phyloP scores from a whole-genome alignment of 2,888 invertebrate species.

The Lydus trimaculatus region DNA sequence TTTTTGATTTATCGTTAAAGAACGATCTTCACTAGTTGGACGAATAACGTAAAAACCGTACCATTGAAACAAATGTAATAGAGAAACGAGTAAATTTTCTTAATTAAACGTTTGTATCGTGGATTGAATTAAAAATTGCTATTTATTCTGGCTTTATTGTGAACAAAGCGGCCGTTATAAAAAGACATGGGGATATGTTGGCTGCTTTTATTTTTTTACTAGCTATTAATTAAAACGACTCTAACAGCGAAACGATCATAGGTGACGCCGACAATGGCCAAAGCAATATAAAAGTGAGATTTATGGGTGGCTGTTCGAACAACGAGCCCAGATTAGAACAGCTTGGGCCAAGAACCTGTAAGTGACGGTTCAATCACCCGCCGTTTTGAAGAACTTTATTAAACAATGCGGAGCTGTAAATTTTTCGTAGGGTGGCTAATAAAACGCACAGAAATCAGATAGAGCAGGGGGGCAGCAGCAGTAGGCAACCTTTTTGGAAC shows the following conservation, averaged over 20 bases:
- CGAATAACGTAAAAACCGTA: not conserved
- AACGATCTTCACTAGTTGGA: not conserved
- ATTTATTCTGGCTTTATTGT: conserved; percentile 5
- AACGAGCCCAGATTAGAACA: conserved; percentile 31
- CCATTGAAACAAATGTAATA: not conserved
- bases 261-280: conserved; percentile 52
- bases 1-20: not conserved
- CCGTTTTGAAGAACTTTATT: conserved; percentile 38
- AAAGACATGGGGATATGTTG: conserved; percentile 26
- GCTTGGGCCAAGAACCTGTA: conserved; percentile 26
- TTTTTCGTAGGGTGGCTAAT: conserved; percentile 16
- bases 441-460: not conserved
- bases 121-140: not conserved
- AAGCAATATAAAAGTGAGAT: conserved; percentile 53
- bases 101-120: conserved; percentile 6
- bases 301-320: conserved; percentile 45
- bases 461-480: not conserved
- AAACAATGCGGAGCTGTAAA: conserved; percentile 37
- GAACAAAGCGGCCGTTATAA: not conserved
- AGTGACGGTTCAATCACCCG: conserved; percentile 38
- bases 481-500: no score
- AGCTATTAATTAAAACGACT: conserved; percentile 53
- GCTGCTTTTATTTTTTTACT: conserved; percentile 51
- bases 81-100: not conserved
- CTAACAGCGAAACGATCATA: conserved; percentile 49